Percentiles rank a stretch among this genome's conserved stretches.
These are phyloP conservation scores for Malthinus flaveolus DNA, from an alignment of 2,888 invertebrate species.

Conservation along the genomic window DNA sequence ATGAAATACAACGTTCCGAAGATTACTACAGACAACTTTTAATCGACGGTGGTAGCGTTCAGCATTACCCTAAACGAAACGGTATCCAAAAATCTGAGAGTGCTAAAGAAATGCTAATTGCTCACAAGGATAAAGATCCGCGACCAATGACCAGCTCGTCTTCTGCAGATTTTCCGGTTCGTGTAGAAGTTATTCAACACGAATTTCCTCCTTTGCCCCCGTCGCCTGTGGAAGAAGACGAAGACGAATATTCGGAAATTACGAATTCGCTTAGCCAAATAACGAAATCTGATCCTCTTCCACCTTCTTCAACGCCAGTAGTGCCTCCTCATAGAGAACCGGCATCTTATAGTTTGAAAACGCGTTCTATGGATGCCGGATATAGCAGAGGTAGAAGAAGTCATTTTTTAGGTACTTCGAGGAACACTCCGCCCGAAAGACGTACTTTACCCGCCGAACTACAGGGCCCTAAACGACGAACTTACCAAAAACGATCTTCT, in stretches of 20 bases:
- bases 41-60: conserved; percentile 56
- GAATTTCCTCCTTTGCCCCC: conserved; percentile 81
- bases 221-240: conserved; percentile 79
- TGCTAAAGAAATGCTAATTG: conserved; percentile 70
- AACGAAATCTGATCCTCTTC: conserved; percentile 60
- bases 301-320: conserved; percentile 65
- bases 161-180: conserved; percentile 62
- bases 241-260: conserved; percentile 74
- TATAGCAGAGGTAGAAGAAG: conserved; percentile 58
- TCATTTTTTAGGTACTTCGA: conserved; percentile 56
- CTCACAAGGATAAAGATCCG: conserved; percentile 53
- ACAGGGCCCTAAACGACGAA: conserved; percentile 54
- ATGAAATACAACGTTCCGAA: conserved; percentile 60
- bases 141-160: conserved; percentile 49
- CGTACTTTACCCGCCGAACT: conserved; percentile 74
- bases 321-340: conserved; percentile 73
- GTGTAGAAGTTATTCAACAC: conserved; percentile 69
- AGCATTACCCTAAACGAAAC: conserved; percentile 55
- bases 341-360: conserved; percentile 72
- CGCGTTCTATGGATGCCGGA: conserved; percentile 83
- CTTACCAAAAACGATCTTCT: conserved; percentile 54
- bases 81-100: conserved; percentile 77
- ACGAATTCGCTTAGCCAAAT: conserved; percentile 57
- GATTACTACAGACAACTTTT: conserved; percentile 51
- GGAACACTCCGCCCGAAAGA: conserved; percentile 66